Percentiles rank a stretch among this genome's conserved stretches.
Conservation (phyloP, 2,113 vertebrate species). For the Urocynchramus pylzowi region DNA sequence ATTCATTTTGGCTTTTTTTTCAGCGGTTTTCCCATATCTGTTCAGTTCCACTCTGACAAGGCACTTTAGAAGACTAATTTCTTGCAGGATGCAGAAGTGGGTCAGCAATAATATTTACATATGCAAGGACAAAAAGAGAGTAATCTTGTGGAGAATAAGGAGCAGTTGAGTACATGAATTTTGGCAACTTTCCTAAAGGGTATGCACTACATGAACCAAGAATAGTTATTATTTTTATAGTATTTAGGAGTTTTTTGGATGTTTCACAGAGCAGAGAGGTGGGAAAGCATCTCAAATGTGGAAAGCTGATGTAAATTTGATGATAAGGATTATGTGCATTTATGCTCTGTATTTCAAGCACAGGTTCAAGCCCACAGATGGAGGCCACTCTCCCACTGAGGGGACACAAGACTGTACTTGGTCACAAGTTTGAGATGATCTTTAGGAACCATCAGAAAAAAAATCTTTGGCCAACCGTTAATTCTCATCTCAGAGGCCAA, state of each 20-base stretch:
- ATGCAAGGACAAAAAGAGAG: background rate
- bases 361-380: background rate
- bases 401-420: accelerated
- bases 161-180: background rate
- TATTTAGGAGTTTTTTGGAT: background rate
- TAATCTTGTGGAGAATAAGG: background rate
- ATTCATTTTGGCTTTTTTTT: background rate
- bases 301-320: background rate
- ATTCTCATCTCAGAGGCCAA: background rate
- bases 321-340: background rate
- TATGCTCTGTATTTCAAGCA: background rate
- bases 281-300: background rate
- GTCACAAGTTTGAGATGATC: background rate
- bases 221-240: background rate
- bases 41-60: background rate
- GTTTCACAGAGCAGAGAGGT: background rate
- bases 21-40: background rate
- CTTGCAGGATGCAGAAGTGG: background rate
- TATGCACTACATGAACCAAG: background rate
- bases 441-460: background rate
- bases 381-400: background rate
- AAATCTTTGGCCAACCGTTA: background rate
- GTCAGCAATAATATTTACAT: background rate
- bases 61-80: background rate
- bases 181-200: background rate